These are phyloP conservation scores for Cryptoblepharus egeriae DNA, from an alignment of 2,797 vertebrate genomes.

Conservation along the genomic window DNA sequence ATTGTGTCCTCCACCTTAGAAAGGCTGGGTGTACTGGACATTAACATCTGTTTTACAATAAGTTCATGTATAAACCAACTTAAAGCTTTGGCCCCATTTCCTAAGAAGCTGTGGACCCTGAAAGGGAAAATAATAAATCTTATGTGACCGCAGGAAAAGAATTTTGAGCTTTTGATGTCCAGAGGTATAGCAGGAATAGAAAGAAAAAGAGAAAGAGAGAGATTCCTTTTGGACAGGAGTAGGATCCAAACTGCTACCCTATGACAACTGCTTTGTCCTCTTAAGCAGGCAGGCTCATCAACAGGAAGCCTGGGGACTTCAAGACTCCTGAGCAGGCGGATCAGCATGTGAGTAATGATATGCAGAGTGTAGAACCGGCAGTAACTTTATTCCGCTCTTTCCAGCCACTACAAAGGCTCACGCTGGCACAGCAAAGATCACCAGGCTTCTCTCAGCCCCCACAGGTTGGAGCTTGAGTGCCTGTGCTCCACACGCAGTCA, in stretches of 20 bases:
- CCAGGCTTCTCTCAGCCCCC: neutral
- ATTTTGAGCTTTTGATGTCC: constrained; percentile 47
- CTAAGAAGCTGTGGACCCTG: neutral
- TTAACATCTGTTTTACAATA: too few relatives aligned
- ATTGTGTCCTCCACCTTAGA: too few relatives aligned
- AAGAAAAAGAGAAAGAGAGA: neutral
- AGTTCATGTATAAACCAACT: too few relatives aligned
- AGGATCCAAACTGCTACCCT: constrained; percentile 35
- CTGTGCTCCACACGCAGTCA: constrained; percentile 25
- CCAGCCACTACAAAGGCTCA: neutral
- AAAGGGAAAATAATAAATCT: neutral
- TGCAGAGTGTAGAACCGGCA: accelerated
- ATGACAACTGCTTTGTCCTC: accelerated
- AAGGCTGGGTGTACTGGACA: too few relatives aligned
- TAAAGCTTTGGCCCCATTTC: neutral
- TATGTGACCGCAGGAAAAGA: constrained; percentile 40
- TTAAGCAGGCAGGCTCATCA: constrained; percentile 31
- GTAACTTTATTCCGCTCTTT: constrained; percentile 1
- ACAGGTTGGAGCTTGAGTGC: neutral
- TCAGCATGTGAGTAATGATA: neutral
- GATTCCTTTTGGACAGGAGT: neutral
- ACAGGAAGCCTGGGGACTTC: neutral
- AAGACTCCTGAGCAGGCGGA: neutral
- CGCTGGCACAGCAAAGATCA: neutral
- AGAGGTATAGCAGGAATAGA: constrained; percentile 44